Evolutionary conservation across 2,888 invertebrate species (phyloP).

Genomic region (Troilus luridus): DNA sequence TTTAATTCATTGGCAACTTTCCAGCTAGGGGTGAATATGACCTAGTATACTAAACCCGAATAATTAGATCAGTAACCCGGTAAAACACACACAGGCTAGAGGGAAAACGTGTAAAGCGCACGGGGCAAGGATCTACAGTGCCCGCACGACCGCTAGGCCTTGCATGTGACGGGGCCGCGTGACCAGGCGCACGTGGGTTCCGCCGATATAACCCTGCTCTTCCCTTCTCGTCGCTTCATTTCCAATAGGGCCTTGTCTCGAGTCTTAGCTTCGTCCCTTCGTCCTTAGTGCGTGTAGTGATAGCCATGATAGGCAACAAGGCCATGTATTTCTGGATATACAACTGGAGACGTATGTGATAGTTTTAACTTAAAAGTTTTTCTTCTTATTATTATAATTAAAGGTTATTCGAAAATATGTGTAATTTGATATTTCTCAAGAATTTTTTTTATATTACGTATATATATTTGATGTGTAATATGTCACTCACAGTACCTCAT

Average conservation of each 20-base stretch:
- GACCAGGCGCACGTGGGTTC: not conserved
- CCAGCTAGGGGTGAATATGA: no score
- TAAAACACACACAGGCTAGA: not conserved
- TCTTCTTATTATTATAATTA: not conserved
- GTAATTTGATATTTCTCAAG: no score
- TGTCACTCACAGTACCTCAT: no score
- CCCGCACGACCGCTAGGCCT: conserved; percentile 19
- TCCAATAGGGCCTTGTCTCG: not conserved
- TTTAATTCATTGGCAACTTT: no score
- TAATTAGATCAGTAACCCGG: not conserved
- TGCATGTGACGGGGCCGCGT: conserved; percentile 27
- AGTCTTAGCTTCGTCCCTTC: not conserved
- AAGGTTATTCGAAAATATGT: no score
- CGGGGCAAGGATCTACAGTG: not conserved
- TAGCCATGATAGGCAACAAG: not conserved
- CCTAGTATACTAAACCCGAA: not conserved
- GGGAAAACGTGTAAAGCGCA: conserved; percentile 3
- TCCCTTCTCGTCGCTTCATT: conserved; percentile 10
- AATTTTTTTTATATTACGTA: no score
- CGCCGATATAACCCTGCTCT: not conserved
- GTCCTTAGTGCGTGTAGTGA: not conserved
- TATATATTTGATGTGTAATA: no score
- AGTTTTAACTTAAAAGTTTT: not conserved
- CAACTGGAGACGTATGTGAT: conserved; percentile 15
- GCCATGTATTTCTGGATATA: conserved; percentile 32